Conservation (phyloP, 2,888 invertebrate genomes). For the Scotopteryx bipunctaria region DNA sequence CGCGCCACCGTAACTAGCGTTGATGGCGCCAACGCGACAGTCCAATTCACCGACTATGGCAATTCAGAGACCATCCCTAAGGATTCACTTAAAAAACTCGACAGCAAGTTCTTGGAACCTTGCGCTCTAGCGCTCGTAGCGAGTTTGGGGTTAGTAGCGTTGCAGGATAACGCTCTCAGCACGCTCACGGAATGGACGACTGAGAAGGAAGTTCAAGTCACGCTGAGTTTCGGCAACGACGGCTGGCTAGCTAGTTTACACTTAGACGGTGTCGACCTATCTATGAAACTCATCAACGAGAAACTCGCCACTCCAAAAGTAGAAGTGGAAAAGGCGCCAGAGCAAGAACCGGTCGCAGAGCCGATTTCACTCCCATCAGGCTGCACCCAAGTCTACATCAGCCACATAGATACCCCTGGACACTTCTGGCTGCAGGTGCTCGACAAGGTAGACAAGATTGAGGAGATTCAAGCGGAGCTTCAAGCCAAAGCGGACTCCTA, state of each 20-base stretch:
- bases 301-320: conserved; percentile 65
- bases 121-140: conserved; percentile 67
- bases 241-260: conserved; percentile 83
- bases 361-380: conserved; percentile 62
- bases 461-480: conserved; percentile 85
- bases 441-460: conserved; percentile 81
- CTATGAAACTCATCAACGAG: conserved; percentile 73
- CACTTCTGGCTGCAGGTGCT: conserved; percentile 89
- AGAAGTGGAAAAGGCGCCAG: conserved; percentile 40
- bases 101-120: conserved; percentile 73
- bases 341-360: conserved; percentile 40
- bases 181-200: conserved; percentile 69
- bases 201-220: conserved; percentile 80
- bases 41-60: conserved; percentile 88
- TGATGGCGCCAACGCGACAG: conserved; percentile 70
- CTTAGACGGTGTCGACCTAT: conserved; percentile 76
- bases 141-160: conserved; percentile 64
- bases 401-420: conserved; percentile 89
- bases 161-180: conserved; percentile 64
- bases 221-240: conserved; percentile 75
- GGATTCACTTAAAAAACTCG: conserved; percentile 73
- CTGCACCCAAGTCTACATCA: conserved; percentile 81
- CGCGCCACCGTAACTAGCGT: conserved; percentile 81
- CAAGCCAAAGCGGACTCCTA: conserved; percentile 82
- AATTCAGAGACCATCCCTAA: conserved; percentile 83